phyloP scores from a whole-genome alignment of 2,797 vertebrate genomes.

The Gadopsis bispinosus region DNA sequence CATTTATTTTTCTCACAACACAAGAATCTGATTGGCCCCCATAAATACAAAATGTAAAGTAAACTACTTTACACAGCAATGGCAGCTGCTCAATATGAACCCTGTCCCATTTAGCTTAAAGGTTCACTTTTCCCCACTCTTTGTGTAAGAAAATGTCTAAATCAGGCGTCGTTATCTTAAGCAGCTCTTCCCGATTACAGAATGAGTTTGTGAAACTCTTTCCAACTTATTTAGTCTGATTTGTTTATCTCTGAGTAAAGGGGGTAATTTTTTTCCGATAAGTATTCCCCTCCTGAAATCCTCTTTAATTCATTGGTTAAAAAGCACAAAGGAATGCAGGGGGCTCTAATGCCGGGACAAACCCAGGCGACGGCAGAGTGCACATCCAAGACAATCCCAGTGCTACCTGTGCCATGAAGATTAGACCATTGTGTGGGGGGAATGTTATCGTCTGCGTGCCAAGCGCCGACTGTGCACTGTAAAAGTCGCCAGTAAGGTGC shows the following conservation, averaged over 20 bases:
- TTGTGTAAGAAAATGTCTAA: constrained; percentile 83
- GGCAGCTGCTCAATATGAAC: constrained; percentile 74
- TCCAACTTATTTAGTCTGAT: constrained; percentile 84
- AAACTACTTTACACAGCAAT: constrained; percentile 81
- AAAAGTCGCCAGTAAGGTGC: constrained; percentile 85
- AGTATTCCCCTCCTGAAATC: constrained; percentile 83
- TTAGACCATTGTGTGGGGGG: constrained; percentile 84
- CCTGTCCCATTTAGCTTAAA: constrained; percentile 83
- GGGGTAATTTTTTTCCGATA: constrained; percentile 74
- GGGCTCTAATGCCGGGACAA: constrained; percentile 85
- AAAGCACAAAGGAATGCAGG: constrained; percentile 85
- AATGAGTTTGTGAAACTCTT: constrained; percentile 84
- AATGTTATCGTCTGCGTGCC: constrained; percentile 85
- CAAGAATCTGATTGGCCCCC: constrained; percentile 81
- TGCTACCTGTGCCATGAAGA: constrained; percentile 88
- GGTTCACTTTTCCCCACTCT: constrained; percentile 79
- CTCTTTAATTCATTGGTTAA: constrained; percentile 87
- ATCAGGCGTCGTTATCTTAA: constrained; percentile 86
- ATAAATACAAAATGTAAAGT: constrained; percentile 85
- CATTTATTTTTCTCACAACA: constrained; percentile 81
- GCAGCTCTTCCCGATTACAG: constrained; percentile 82
- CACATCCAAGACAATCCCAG: constrained; percentile 87
- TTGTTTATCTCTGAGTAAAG: constrained; percentile 84
- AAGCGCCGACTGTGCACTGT: constrained; percentile 79
- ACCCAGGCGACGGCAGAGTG: constrained; percentile 81